Evolutionary conservation across 2,113 vertebrate genomes (phyloP).

Genomic region (Ailuropoda melanoleuca): DNA sequence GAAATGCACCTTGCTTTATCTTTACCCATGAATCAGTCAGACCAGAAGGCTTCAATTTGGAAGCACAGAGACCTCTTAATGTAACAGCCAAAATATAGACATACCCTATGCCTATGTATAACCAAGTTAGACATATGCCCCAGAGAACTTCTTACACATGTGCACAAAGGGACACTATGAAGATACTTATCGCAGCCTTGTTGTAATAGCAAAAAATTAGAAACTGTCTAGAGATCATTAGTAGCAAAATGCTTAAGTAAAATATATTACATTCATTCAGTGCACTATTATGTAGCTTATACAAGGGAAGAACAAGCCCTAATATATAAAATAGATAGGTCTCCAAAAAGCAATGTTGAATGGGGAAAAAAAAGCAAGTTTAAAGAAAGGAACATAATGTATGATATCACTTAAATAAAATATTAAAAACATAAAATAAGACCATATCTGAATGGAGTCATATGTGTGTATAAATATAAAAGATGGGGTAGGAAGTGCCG

Average conservation of each 20-base stretch:
- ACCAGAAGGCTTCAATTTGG: neutral
- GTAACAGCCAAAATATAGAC: neutral
- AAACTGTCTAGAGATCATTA: neutral
- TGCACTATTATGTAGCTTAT: neutral
- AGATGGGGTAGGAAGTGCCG: neutral
- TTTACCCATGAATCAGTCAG: neutral
- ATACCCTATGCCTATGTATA: rapidly evolving
- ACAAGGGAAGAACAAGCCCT: neutral
- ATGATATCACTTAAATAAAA: neutral
- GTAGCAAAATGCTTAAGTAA: neutral
- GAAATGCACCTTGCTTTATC: neutral
- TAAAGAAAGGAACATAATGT: neutral
- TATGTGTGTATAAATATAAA: neutral
- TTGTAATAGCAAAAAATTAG: neutral
- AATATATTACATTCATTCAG: neutral
- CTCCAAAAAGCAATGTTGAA: neutral
- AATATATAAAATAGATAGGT: neutral
- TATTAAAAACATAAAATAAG: neutral
- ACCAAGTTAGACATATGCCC: too few relatives aligned
- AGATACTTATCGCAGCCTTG: neutral
- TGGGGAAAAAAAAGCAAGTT: neutral
- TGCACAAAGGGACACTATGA: rapidly evolving
- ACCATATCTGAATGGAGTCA: neutral
- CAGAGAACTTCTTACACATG: neutral
- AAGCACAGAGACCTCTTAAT: neutral